Evolutionary conservation across 1,140 invertebrate species (phyloP), one percentile per base, ranked within the genome.

Genomic region (Listronotus bonariensis): DNA sequence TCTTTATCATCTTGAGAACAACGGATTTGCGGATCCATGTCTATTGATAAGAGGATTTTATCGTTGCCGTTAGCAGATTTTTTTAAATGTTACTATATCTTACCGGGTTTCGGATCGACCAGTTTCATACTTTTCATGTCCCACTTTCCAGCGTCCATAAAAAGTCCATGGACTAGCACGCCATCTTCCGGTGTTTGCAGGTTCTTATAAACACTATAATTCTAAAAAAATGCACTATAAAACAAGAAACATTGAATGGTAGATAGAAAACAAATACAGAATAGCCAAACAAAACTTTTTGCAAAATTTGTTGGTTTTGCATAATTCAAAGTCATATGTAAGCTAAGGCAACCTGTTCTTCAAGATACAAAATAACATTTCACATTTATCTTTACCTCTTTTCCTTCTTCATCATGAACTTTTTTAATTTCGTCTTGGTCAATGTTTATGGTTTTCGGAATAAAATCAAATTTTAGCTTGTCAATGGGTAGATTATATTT

Each of bases 401-500:
- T 75, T 61, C 72, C 74, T 43, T 76, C 59, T 66, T 72, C 73
- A 40, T 74, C 78, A 54, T 86, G 86, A 18, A 75, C 67, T 38
- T 76, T 76, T 70, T 85, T 85, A 32, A 91, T 82, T 41, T 87
- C 82, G 58, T 89, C 87, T 77, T 92, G 90, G 65, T 86, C 76
- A 10, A 92, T 72, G 62, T 85, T 77, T 1, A 82, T 70, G 4
- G 81, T 78, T 8, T 82, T 76, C 1, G 88, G 72, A 15, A 80
- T 74, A 77, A 92, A 96, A 73, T 93, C 87, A 70, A 95, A 91
- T 76, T 88, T 88, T 0, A 96, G 80, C 52, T 89, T 86, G 80
- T 96, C 93, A 34, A 96, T 95, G 1, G 94, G 92, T 45, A 92
- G 84, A 34, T 87, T 83, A 68, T 93, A 91, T 71, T 90, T 90